Evolutionary conservation across 2,888 invertebrate species (phyloP), one percentile per base, ranked within the genome.

Genomic region (Glaucopsyche alexis): DNA sequence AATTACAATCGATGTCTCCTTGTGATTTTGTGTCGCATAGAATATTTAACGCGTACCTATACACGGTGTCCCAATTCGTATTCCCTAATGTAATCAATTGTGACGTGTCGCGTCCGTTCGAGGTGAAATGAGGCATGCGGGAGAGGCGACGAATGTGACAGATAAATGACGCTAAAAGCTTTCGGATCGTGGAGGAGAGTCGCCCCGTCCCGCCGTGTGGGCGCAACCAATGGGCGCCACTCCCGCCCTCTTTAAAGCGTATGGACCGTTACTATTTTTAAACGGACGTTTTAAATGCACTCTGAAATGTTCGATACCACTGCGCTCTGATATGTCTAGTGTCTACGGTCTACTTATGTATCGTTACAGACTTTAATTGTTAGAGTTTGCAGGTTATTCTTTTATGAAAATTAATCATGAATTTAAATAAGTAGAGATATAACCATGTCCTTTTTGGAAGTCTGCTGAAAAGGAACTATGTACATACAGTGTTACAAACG

Each of bases 141-240:
- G 81, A 81, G 73, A 55, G 49, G 71, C 42, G 72, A 64, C 29
- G 72, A 70, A 75, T 72, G 74, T 78, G 88, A 90, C 87, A 87
- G 82, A 81, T 78, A 83, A 81, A 84, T 86, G 87, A 87, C 85
- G 88, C 84, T 91, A 91, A 92, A 91, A 92, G 91, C 90, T 90
- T 92, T 91, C 87, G 83, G 84, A 85, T 84, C 78, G 81, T 78
- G 79, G 79, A 80, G 87, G 87, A 88, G 83, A 82, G 89, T 90
- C 86, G 87, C 85, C 82, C 84, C 85, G 85, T 85, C 91, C 90
- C 89, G 85, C 85, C 84, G 83, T 78, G 85, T 85, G 86, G 88
- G 90, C 90, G 89, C 89, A 89, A 88, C 91, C 90, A 87, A 87
- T 88, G 87, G 89, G 90, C 90, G 90, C 87, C 79, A 71, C 76